Conservation (phyloP, 92 coral and sea anemone genomes). For the Blastomussa wellsi region DNA sequence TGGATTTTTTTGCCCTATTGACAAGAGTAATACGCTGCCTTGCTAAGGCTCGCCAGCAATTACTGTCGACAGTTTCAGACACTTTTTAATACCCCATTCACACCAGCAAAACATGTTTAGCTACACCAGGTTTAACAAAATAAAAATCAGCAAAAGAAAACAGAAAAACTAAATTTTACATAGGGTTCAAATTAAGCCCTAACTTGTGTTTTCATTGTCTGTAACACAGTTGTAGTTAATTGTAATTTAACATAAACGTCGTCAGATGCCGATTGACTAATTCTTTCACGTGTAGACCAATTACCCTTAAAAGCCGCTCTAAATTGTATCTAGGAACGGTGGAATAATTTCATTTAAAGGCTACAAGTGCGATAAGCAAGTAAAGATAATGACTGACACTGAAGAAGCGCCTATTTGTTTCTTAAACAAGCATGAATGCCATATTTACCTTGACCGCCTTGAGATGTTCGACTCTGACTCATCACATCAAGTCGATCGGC, state of each 20-base stretch:
- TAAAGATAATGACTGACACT: neutral
- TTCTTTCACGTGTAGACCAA: neutral
- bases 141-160: too few relatives aligned
- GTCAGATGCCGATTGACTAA: neutral
- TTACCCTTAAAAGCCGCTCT: neutral
- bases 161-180: too few relatives aligned
- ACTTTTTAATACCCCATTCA: too few relatives aligned
- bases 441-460: slow-evolving; percentile 3
- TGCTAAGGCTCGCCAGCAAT: too few relatives aligned
- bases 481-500: slow-evolving; percentile 17
- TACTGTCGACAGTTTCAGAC: too few relatives aligned
- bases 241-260: neutral
- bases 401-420: slow-evolving; percentile 6
- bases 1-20: too few relatives aligned
- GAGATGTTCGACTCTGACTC: slow-evolving; percentile 3
- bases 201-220: too few relatives aligned
- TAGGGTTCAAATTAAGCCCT: too few relatives aligned
- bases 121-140: too few relatives aligned
- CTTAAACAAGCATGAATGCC: neutral
- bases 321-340: neutral
- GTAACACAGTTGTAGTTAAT: too few relatives aligned
- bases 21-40: too few relatives aligned
- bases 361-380: neutral
- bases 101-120: too few relatives aligned
- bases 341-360: neutral